Conservation (phyloP, 2,797 vertebrate genomes). For the Notolepis coatsorum region DNA sequence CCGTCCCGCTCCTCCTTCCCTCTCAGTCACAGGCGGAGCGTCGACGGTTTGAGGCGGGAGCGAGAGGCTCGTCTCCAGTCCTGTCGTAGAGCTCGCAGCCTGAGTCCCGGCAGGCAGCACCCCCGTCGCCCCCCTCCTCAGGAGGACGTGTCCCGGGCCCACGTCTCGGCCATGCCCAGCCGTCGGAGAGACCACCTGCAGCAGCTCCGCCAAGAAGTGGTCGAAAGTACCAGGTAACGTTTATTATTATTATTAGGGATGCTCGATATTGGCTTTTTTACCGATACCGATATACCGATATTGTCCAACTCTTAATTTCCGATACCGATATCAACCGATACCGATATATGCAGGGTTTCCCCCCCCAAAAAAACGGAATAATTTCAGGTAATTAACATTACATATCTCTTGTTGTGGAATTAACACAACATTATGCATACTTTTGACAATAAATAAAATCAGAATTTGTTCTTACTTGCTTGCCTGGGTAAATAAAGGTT, state of each 20-base stretch:
- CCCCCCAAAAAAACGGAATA: too few species aligned
- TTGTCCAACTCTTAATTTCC: background rate
- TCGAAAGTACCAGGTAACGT: conserved; percentile 86
- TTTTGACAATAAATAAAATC: too few species aligned
- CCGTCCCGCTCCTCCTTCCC: background rate
- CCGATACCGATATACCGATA: background rate
- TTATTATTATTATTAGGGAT: too few species aligned
- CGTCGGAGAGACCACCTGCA: conserved; percentile 83
- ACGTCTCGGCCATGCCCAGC: conserved; percentile 75
- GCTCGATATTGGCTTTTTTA: too few species aligned
- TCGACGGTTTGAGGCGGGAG: conserved; percentile 85
- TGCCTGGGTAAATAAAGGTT: too few species aligned
- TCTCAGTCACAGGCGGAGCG: conserved; percentile 86
- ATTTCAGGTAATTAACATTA: too few species aligned
- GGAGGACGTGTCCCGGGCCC: conserved; percentile 40
- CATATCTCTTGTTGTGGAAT: too few species aligned
- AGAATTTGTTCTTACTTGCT: too few species aligned
- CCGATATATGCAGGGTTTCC: background rate
- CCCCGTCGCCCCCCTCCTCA: conserved; percentile 51
- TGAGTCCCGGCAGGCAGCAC: conserved; percentile 90
- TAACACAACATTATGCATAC: too few species aligned
- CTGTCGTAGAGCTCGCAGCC: conserved; percentile 84
- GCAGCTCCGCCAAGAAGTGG: conserved; percentile 85
- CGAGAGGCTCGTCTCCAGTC: conserved; percentile 83
- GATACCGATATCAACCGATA: background rate